These are phyloP conservation scores for Paracanthobrama guichenoti DNA, from an alignment of 2,113 vertebrate genomes.

Conservation along the genomic window DNA sequence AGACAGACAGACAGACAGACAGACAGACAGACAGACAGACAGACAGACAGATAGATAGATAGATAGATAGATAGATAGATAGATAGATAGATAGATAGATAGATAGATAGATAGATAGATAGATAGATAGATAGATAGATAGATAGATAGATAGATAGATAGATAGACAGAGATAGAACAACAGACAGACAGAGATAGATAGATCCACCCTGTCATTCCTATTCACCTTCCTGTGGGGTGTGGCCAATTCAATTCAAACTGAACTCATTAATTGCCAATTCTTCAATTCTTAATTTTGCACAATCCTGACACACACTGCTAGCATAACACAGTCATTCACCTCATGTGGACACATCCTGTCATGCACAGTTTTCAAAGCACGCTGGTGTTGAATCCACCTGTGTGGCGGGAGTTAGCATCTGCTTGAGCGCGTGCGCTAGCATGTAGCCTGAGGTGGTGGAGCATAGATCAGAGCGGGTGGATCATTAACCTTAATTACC, in stretches of 20 bases:
- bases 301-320: not conserved
- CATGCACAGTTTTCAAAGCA: not conserved
- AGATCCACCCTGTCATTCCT: not conserved
- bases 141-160: too few relatives aligned
- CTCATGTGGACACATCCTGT: not conserved
- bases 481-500: constrained; percentile 87
- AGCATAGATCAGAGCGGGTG: constrained; percentile 76
- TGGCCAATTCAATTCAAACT: not conserved
- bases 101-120: not conserved
- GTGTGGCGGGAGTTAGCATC: constrained; percentile 35
- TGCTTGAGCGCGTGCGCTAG: constrained; percentile 37
- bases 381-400: constrained; percentile 40
- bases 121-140: too few relatives aligned
- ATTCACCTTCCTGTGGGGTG: not conserved
- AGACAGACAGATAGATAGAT: too few relatives aligned
- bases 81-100: not conserved
- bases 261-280: not conserved
- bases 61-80: too few relatives aligned
- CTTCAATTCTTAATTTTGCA: not conserved
- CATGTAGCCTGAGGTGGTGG: constrained; percentile 67
- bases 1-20: too few relatives aligned
- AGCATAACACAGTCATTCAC: not conserved
- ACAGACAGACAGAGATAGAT: too few relatives aligned
- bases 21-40: too few relatives aligned
- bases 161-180: too few relatives aligned